Evolutionary conservation across 1,140 invertebrate genomes (phyloP), one percentile per base, ranked within the genome.

Genomic region (Teleopsis dalmanni): DNA sequence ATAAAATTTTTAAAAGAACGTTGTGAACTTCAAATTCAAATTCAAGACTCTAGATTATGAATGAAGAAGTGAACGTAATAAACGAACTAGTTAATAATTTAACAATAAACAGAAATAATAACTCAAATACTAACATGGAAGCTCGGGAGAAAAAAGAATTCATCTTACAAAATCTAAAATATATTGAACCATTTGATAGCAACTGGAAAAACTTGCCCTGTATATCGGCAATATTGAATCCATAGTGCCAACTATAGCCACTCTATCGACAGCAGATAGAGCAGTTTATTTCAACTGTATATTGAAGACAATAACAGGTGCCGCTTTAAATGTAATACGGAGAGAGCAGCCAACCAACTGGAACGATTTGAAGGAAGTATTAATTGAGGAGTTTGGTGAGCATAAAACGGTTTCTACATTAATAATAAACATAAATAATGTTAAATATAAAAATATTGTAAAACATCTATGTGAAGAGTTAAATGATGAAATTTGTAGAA

Each of bases 361-460:
- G 38, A 6, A 22, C 5, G 27, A 13, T 7, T 14, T 41, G 16
- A 25, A n/a, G 9, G 22, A 41, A 25, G 22, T 41, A 25, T 25
- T 41, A n/a, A 14, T 41, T 41, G 38, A 41, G 13, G 38, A 41
- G 38, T 41, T 41, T 25, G 36, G 53, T 57, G 0, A 9, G 51
- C 16, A 54, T 51, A 14, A 59, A 66, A 27, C 31, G 16, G 19
- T 38, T 22, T 25, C 38, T 13, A 41, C 38, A 14, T 25, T 41
- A 25, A 41, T 41, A 14, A n/a, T 25, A 5, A 13, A 41, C n/a
- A 25, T 41, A 25, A 41, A 14, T 41, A 25, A 25, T 23, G 16
- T 41, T 14, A 41, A 25, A 25, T 41, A 25, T 25, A 41, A n/a
- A 25, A 5, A 7, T 25, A 41, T 13, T 9, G 13, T 41, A 4